These are phyloP conservation scores for Macrostomum lignano DNA, from an alignment of 1,140 invertebrate genomes.

Conservation along the genomic window DNA sequence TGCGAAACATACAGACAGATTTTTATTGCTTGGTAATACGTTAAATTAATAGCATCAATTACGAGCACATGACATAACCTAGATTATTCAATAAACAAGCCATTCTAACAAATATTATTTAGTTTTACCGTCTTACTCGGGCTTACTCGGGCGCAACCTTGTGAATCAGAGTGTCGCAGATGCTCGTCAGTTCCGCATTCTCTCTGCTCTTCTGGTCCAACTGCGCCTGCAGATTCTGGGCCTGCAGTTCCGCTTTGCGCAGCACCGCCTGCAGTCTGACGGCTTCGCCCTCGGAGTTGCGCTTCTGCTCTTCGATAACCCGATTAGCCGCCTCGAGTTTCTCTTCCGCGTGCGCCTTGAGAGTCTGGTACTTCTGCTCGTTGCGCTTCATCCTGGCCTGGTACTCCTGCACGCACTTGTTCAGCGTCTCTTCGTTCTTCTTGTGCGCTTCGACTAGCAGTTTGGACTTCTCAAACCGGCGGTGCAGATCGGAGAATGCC, in stretches of 20 bases:
- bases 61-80: too few relatives aligned
- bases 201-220: conserved; percentile 38
- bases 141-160: too few relatives aligned
- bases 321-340: too few relatives aligned
- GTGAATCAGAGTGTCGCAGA: conserved; percentile 49
- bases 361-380: too few relatives aligned
- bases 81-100: too few relatives aligned
- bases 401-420: background rate
- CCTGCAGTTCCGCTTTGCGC: conserved; percentile 43
- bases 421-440: conserved; percentile 12
- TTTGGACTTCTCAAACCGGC: conserved; percentile 37
- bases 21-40: too few relatives aligned
- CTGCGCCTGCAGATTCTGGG: conserved; percentile 36
- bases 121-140: too few relatives aligned
- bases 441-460: conserved; percentile 35
- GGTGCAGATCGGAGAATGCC: conserved; percentile 47
- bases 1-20: too few relatives aligned
- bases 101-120: too few relatives aligned
- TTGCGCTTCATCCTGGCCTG: too few relatives aligned
- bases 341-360: too few relatives aligned
- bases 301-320: conserved; percentile 38
- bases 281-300: conserved; percentile 37
- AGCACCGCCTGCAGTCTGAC: conserved; percentile 42
- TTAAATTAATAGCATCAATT: too few relatives aligned
- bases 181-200: conserved; percentile 41